Evolutionary conservation across 1,140 invertebrate species (phyloP).

Genomic region (Venustaconcha ellipsiformis): DNA sequence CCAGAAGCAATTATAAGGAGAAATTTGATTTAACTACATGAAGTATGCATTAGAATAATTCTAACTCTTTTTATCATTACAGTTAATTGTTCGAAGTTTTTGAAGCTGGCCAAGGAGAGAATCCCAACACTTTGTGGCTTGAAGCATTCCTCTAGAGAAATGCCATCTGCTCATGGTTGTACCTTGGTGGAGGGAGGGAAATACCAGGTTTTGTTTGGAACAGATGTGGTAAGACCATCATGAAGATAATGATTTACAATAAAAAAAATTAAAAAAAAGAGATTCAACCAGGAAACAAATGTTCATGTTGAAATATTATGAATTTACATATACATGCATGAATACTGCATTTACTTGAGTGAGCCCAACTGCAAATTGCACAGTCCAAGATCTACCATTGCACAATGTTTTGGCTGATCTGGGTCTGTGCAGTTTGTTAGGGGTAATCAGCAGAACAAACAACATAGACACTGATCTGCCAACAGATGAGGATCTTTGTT

Average conservation of each 20-base stretch:
- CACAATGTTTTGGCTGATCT: too few relatives aligned
- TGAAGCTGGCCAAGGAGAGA: constrained; percentile 73
- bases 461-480: too few relatives aligned
- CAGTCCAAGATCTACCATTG: too few relatives aligned
- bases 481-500: too few relatives aligned
- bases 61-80: constrained; percentile 18
- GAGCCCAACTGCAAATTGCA: background rate
- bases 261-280: background rate
- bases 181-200: constrained; percentile 25
- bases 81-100: constrained; percentile 82
- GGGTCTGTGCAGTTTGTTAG: too few relatives aligned
- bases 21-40: background rate
- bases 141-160: constrained; percentile 65
- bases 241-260: background rate
- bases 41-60: background rate
- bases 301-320: background rate
- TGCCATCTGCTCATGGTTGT: constrained; percentile 46
- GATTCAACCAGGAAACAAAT: background rate
- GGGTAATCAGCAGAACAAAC: too few relatives aligned
- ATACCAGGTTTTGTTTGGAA: constrained; percentile 48
- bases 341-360: too few relatives aligned
- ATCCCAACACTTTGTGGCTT: constrained; percentile 82
- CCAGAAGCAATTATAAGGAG: too few relatives aligned
- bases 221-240: constrained; percentile 40
- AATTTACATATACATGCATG: too few relatives aligned